phyloP scores from a whole-genome alignment of 2,113 vertebrate species.

The Chamaetylas fuelleborni region DNA sequence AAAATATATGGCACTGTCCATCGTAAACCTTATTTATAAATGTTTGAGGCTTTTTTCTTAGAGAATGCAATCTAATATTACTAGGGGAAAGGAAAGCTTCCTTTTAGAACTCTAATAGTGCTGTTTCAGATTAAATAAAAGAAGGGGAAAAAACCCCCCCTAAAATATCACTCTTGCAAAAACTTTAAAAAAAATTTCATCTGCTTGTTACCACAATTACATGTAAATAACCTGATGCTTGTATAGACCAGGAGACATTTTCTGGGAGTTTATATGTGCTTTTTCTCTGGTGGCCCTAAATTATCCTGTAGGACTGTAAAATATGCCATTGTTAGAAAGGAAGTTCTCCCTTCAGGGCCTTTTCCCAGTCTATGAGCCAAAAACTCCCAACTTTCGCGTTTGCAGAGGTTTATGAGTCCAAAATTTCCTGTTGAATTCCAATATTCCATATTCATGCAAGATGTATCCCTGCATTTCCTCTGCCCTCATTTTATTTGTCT shows the following conservation, averaged over 20 bases:
- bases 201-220: neutral
- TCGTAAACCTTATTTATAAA: neutral
- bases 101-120: neutral
- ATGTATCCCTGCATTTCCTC: neutral
- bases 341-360: neutral
- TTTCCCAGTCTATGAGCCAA: neutral
- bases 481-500: neutral
- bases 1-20: neutral
- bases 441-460: neutral
- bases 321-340: neutral
- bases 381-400: neutral
- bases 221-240: neutral
- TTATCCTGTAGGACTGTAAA: neutral
- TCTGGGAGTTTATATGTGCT: neutral
- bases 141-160: accelerated
- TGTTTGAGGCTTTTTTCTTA: neutral
- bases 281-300: neutral
- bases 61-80: neutral
- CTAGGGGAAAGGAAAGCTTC: neutral
- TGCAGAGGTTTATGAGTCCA: neutral
- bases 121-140: neutral
- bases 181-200: neutral
- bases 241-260: neutral
- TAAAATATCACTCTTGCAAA: neutral
- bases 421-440: neutral